Evolutionary conservation across 2,888 invertebrate species (phyloP), one percentile per base, ranked within the genome.

Genomic region (Drosophila greeni): DNA sequence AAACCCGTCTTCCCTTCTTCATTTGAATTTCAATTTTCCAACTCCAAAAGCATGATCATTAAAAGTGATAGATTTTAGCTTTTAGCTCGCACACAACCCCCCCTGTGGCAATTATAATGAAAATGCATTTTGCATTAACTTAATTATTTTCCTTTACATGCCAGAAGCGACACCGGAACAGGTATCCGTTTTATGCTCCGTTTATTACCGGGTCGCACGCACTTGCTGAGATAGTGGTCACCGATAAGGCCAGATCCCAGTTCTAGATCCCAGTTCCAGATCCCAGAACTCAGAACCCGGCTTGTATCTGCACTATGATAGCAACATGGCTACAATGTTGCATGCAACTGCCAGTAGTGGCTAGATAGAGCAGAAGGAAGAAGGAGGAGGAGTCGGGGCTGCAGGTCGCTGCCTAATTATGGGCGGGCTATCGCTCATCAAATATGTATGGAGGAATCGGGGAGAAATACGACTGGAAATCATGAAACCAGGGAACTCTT

Each of bases 81-180:
- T 39, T 36, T 45, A 59, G 16, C 37, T 34, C 11, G 24, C 42
- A 42, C 16, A 37, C 55, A 29, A 42, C 42, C 31, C 45, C 24
- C 54, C 24, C 45, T 20, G 26, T 18, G 47, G 37, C 67, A 66
- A 67, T 67, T 67, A 67, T 53, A 53, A 42, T 76, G 70, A 75
- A 81, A 83, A 74, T 79, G 69, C 75, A 83, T 81, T 81, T 74
- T 58, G 67, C 76, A 81, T 81, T 79, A 72, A 76, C 64, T 81
- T 76, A 81, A 81, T 81, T 81, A 83, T 79, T 81, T 81, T 80
- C 54, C 72, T 69, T 58, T 49, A 49, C 64, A 71, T 66, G 53
- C 79, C 56, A 47, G 23, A 60, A 56, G 59, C 64, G 72, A 59
- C 72, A 57, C 49, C 36, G 43, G 31, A 64, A 42, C 62, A 56